A percentile compares a stretch with the other conserved stretches of the same genome.
Evolutionary conservation across 2,113 vertebrate species (phyloP).

Genomic region (Eurypyga helias): DNA sequence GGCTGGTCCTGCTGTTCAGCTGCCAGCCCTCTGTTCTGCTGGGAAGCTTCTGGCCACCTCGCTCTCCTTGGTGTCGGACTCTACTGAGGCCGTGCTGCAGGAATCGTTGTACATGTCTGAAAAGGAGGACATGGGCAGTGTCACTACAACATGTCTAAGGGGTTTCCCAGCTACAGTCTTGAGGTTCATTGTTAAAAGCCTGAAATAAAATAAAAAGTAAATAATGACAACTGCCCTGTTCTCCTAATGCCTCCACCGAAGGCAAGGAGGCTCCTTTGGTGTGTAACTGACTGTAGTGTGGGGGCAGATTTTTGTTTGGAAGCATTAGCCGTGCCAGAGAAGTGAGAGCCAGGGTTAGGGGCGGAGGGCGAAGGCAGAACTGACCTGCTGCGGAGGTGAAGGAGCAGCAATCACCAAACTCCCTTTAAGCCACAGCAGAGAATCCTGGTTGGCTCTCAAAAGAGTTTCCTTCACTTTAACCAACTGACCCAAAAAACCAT

Average conservation of each 20-base stretch:
- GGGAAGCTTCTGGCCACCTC: slow-evolving; percentile 69
- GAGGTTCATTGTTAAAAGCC: neutral
- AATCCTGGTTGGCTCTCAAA: neutral
- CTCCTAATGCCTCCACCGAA: neutral
- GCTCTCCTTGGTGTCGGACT: slow-evolving; percentile 77
- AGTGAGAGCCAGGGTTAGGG: neutral
- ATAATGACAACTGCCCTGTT: neutral
- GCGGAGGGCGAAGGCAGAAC: neutral
- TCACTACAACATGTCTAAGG: neutral
- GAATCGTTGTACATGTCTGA: slow-evolving; percentile 83
- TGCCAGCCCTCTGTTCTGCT: slow-evolving; percentile 78
- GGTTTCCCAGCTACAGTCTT: neutral
- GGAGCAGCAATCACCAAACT: neutral
- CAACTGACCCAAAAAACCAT: neutral
- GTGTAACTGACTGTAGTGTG: neutral
- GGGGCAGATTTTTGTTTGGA: neutral
- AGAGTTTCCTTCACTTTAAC: neutral
- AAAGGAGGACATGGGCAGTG: slow-evolving; percentile 33
- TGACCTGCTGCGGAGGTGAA: neutral
- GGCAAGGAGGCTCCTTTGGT: neutral
- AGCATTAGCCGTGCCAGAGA: neutral
- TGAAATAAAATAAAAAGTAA: neutral
- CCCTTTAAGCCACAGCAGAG: neutral
- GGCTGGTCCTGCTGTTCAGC: slow-evolving; percentile 55
- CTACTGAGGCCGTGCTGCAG: slow-evolving; percentile 77